Percentiles rank a stretch among this genome's conserved stretches.
phyloP scores from a whole-genome alignment of 1,140 invertebrate species.

The Drosophila virilis region DNA sequence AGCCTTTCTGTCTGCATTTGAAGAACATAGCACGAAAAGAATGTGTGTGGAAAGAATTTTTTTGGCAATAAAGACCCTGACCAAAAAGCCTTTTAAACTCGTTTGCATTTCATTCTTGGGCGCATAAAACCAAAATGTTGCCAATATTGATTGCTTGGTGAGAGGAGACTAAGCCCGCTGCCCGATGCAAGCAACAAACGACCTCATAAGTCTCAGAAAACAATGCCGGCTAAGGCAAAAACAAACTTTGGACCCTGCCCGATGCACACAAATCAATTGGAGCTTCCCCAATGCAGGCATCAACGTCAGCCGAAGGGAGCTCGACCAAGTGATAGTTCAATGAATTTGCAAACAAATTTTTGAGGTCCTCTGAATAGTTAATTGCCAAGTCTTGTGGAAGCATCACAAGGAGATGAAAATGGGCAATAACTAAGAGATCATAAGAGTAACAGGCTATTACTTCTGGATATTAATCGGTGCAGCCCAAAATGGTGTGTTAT shows the following conservation, averaged over 20 bases:
- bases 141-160: constrained; percentile 38
- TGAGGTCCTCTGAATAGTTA: constrained; percentile 18
- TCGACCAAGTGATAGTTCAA: constrained; percentile 26
- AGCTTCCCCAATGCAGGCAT: constrained; percentile 19
- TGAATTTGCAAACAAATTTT: constrained; percentile 41
- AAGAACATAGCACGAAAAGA: neutral
- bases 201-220: constrained; percentile 58
- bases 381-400: constrained; percentile 35
- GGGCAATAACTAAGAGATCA: neutral
- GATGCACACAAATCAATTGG: constrained; percentile 29
- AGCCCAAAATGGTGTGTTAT: no score
- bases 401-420: constrained; percentile 3
- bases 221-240: constrained; percentile 41
- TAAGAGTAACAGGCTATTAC: neutral
- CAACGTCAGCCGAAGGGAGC: neutral
- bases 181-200: constrained; percentile 38
- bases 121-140: constrained; percentile 59
- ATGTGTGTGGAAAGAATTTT: constrained; percentile 17
- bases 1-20: neutral
- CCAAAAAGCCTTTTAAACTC: constrained; percentile 6
- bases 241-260: constrained; percentile 42
- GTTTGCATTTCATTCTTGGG: constrained; percentile 42
- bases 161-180: constrained; percentile 47
- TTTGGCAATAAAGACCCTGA: constrained; percentile 6
- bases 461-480: no score